phyloP scores from a whole-genome alignment of 2,797 vertebrate genomes.

The Nyctibius grandis region DNA sequence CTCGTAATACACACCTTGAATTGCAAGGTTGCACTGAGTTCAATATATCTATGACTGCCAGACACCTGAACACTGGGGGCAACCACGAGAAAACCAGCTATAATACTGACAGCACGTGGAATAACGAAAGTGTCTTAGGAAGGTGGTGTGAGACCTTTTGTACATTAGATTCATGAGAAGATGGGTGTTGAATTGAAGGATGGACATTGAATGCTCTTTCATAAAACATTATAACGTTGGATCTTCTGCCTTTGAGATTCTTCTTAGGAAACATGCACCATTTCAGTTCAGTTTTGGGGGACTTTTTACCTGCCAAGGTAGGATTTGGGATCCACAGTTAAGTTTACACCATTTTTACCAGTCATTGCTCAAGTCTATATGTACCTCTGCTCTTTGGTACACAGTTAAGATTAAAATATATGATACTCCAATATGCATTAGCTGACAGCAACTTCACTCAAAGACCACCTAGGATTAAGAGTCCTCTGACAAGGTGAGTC shows the following conservation, averaged over 20 bases:
- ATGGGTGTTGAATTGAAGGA: not conserved
- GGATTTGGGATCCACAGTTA: not conserved
- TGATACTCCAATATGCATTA: not conserved
- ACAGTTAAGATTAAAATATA: not conserved
- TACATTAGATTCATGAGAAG: not conserved
- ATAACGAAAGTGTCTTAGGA: not conserved
- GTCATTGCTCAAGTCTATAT: not conserved
- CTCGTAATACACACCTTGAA: not conserved
- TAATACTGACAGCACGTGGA: not conserved
- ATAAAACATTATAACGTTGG: not conserved
- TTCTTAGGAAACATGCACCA: not conserved
- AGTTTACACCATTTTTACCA: not conserved
- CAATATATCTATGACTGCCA: not conserved
- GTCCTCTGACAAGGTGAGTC: not conserved
- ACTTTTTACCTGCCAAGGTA: not conserved
- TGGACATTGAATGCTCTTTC: not conserved
- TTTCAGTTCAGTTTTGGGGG: not conserved
- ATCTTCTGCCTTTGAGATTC: not conserved
- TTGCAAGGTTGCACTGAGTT: not conserved
- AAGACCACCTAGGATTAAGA: not conserved
- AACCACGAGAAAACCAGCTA: not conserved
- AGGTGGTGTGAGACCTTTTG: not conserved
- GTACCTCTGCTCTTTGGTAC: not conserved
- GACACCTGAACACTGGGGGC: not conserved
- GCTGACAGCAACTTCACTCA: constrained; percentile 14